Conservation (phyloP, 2,113 vertebrate genomes). For the Guaruba guarouba region DNA sequence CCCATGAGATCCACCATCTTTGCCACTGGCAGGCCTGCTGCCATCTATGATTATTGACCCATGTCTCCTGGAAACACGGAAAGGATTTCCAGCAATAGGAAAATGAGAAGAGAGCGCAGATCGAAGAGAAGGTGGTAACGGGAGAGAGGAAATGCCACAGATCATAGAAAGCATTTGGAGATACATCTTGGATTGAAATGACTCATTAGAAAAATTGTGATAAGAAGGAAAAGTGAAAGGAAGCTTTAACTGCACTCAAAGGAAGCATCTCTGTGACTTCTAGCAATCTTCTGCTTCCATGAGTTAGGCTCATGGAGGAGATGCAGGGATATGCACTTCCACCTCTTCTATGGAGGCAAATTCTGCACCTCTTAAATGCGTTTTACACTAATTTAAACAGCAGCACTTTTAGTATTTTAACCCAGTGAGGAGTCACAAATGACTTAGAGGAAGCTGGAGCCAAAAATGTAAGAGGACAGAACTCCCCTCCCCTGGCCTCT, state of each 20-base stretch:
- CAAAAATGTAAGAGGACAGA: background rate
- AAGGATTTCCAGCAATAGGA: slow-evolving; percentile 16
- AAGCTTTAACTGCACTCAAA: background rate
- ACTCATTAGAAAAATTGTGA: background rate
- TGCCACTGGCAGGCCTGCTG: background rate
- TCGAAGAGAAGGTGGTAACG: background rate
- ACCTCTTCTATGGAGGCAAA: background rate
- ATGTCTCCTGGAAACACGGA: background rate
- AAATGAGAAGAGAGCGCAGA: background rate
- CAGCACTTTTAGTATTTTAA: background rate
- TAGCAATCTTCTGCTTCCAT: background rate
- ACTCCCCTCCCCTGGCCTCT: background rate
- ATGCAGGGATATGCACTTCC: background rate
- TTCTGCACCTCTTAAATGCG: background rate
- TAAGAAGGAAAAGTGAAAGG: background rate
- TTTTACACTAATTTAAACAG: background rate
- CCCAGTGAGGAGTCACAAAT: background rate
- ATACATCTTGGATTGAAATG: background rate
- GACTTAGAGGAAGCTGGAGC: background rate
- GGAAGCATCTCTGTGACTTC: background rate
- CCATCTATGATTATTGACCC: background rate
- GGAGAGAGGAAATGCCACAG: background rate
- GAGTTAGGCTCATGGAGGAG: background rate
- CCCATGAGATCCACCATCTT: background rate
- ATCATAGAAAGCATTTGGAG: background rate